These are phyloP conservation scores for Phrynosoma platyrhinos DNA, from an alignment of 2,113 vertebrate species.

Conservation along the genomic window DNA sequence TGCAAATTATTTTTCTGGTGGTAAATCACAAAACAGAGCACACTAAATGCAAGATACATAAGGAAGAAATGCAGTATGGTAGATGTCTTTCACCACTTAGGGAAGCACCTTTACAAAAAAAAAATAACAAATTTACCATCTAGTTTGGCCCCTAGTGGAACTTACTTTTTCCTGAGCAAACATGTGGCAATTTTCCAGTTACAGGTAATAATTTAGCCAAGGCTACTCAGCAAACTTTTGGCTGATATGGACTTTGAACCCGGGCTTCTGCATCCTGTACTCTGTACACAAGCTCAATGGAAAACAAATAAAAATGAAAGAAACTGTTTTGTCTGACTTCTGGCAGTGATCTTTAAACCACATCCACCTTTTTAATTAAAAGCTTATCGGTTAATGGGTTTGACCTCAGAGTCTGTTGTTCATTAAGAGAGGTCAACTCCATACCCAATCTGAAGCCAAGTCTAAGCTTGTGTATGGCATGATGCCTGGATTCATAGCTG, in stretches of 20 bases:
- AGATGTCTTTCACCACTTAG: too few relatives aligned
- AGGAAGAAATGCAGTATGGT: too few relatives aligned
- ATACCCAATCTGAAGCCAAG: slow-evolving; percentile 27
- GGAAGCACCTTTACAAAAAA: too few relatives aligned
- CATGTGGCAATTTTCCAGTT: not conserved
- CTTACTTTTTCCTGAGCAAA: not conserved
- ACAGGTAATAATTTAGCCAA: not conserved
- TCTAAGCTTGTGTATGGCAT: slow-evolving; percentile 14
- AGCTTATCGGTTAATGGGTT: slow-evolving; percentile 60
- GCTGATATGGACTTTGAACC: not conserved
- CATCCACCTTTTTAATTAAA: slow-evolving; percentile 32
- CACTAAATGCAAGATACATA: too few relatives aligned
- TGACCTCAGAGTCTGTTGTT: slow-evolving; percentile 50
- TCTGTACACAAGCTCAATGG: not conserved
- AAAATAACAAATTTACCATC: too few relatives aligned
- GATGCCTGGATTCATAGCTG: slow-evolving; percentile 31
- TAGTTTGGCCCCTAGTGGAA: not conserved
- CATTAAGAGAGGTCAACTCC: slow-evolving; percentile 43
- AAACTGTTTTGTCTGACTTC: slow-evolving; percentile 37
- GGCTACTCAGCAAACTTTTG: not conserved
- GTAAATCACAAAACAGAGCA: too few relatives aligned
- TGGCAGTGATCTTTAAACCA: slow-evolving; percentile 32
- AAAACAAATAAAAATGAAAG: not conserved
- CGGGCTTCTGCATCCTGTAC: not conserved
- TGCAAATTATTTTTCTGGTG: too few relatives aligned